Base-by-base conservation (phyloP, 2,797 vertebrate species). In the Selene dorsalis region DNA sequence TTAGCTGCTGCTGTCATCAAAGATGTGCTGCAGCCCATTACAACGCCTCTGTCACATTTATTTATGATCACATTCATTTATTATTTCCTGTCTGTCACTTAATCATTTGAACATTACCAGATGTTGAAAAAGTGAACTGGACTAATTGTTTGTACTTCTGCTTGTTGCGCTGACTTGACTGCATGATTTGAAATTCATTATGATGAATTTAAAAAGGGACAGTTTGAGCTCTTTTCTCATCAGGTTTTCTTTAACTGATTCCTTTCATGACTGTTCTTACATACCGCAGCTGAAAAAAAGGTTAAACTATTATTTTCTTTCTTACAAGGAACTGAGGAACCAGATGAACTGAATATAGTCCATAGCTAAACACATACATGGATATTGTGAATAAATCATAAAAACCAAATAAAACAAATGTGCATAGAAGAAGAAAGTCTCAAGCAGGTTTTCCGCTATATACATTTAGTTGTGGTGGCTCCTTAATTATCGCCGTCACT, bases 1-100 rank as follows among this genome's bases (percentile, higher is more conserved):
- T 60, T 67, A 70, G 69, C 75, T 75, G 61, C 71, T 73, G 74
- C 58, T 59, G 38, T 74, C 61, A 45, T 68, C 45, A 76, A 45
- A 75, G 41, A 53, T 43, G 30, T 41, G 55, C 59, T 47, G 43
- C 50, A 26, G 53, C 52, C 45, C 58, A 77, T 71, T 66, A 67
- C 62, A n/a, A 63, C 73, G 68, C 39, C 59, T 53, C 38, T 18
- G 17, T 43, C 13, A 16, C 73, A 48, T 79, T 59, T 50, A 68
- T 66, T 66, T 59, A 67, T 47, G 22, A 66, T 58, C 3, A n/a
- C 30, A 30, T 59, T 75, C 43, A 67, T 67, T 62, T 41, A 62
- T 69, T 84, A 55, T 58, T 57, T 30, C 47, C 53, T 58, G 47
- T 39, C 41, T 67, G 60, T 75, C 62, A 63, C 38, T 62, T 16